Percentiles rank a stretch among this genome's conserved stretches.
Evolutionary conservation across 2,888 invertebrate species (phyloP).

Genomic region (Ligdia adustata): DNA sequence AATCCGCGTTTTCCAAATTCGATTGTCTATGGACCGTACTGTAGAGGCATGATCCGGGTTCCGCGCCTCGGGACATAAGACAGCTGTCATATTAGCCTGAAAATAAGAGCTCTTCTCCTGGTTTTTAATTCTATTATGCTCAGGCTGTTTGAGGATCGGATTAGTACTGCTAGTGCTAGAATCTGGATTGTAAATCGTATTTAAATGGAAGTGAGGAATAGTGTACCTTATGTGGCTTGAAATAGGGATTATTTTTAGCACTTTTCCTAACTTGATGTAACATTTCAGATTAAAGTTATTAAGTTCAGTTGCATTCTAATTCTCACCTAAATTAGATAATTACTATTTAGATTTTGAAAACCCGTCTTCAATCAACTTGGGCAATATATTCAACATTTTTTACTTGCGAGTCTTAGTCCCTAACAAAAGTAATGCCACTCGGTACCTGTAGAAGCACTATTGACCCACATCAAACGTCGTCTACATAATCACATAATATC

Average conservation of each 20-base stretch:
- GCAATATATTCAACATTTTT: no score
- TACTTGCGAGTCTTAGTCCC: neutral
- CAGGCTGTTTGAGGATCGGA: conserved; percentile 3
- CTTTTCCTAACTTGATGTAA: no score
- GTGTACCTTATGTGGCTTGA: no score
- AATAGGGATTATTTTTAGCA: no score
- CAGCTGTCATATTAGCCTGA: conserved; percentile 26
- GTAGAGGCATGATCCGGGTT: conserved; percentile 21
- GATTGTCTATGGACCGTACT: conserved; percentile 30
- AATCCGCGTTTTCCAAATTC: conserved; percentile 41
- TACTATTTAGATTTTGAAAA: no score
- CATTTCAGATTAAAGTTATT: no score
- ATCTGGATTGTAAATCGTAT: no score
- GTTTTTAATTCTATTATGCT: conserved; percentile 21
- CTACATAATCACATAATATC: conserved; percentile 25
- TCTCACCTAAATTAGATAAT: no score
- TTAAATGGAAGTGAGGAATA: no score
- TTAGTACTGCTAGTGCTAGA: conserved; percentile 2
- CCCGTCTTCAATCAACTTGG: no score
- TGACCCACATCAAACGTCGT: conserved; percentile 20
- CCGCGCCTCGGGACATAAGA: conserved; percentile 14
- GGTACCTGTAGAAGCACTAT: conserved; percentile 23
- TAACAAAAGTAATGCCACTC: conserved; percentile 9
- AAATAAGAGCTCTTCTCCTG: conserved; percentile 20
- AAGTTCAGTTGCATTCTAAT: no score